phyloP scores from a whole-genome alignment of 53 echinoderm and acorn worm genomes.

The Paracentrotus lividus region DNA sequence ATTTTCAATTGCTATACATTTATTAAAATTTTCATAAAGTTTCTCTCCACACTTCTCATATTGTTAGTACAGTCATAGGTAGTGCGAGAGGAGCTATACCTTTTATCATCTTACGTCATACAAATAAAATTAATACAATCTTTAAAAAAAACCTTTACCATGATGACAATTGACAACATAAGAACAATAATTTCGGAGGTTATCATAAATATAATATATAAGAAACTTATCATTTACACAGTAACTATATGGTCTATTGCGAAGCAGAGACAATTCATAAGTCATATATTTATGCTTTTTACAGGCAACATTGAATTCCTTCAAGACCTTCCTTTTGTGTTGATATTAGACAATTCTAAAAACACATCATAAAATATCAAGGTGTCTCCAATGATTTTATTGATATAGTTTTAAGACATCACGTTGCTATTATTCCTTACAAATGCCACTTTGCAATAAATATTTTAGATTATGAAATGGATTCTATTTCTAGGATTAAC shows the following conservation, averaged over 20 bases:
- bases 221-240: not conserved
- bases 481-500: too few species aligned
- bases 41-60: conserved; percentile 16
- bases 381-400: conserved; percentile 9
- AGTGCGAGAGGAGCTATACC: not conserved
- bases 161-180: not conserved
- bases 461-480: too few species aligned
- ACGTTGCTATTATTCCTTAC: not conserved
- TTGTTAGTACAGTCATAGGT: conserved; percentile 51
- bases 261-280: not conserved
- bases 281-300: not conserved
- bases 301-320: not conserved
- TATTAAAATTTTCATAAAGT: not conserved
- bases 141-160: not conserved
- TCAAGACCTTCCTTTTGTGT: not conserved
- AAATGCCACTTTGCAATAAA: not conserved
- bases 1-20: not conserved
- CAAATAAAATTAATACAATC: not conserved
- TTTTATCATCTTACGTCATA: not conserved
- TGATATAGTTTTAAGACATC: not conserved
- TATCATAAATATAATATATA: not conserved
- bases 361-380: conserved; percentile 12
- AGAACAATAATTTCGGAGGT: not conserved
- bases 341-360: not conserved
- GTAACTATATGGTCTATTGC: not conserved